Evolutionary conservation across 2,797 vertebrate genomes (phyloP).

Genomic region (Nannoperca australis): DNA sequence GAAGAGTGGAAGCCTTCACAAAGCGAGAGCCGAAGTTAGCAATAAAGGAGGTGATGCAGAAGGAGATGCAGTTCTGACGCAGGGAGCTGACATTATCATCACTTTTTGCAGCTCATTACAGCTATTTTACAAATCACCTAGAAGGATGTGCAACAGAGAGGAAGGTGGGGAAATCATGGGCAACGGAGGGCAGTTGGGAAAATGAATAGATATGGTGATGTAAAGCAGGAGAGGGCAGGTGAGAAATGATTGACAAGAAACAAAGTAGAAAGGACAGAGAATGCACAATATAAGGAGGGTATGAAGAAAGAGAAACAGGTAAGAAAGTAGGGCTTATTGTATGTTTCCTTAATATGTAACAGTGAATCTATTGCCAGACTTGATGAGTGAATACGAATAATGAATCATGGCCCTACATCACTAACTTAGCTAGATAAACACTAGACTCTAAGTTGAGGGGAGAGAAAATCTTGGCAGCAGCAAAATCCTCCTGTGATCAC

Average conservation of each 20-base stretch:
- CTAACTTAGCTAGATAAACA: slow-evolving; percentile 69
- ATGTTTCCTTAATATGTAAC: slow-evolving; percentile 16
- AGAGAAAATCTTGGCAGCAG: slow-evolving; percentile 55
- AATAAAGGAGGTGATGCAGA: slow-evolving; percentile 85
- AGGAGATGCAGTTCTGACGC: slow-evolving; percentile 83
- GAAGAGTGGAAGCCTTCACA: slow-evolving; percentile 85
- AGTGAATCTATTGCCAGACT: slow-evolving; percentile 52
- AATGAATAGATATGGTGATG: neutral
- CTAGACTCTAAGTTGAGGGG: slow-evolving; percentile 42
- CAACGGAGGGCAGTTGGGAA: neutral
- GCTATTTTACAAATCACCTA: slow-evolving; percentile 83
- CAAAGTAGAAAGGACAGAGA: neutral
- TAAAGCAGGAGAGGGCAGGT: neutral
- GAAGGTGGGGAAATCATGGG: neutral
- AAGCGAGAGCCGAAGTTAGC: slow-evolving; percentile 85
- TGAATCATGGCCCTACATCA: slow-evolving; percentile 58
- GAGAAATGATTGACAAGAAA: neutral
- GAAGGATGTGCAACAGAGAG: neutral
- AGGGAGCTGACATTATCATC: slow-evolving; percentile 82
- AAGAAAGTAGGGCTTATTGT: neutral
- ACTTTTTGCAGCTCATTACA: slow-evolving; percentile 87
- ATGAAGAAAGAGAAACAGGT: neutral
- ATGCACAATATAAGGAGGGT: neutral
- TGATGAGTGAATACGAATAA: slow-evolving; percentile 35
- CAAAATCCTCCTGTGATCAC: slow-evolving; percentile 74